Percentiles rank a stretch among this genome's conserved stretches.
phyloP scores from a whole-genome alignment of 35 echinoderm and acorn worm species.

The Anneissia japonica region DNA sequence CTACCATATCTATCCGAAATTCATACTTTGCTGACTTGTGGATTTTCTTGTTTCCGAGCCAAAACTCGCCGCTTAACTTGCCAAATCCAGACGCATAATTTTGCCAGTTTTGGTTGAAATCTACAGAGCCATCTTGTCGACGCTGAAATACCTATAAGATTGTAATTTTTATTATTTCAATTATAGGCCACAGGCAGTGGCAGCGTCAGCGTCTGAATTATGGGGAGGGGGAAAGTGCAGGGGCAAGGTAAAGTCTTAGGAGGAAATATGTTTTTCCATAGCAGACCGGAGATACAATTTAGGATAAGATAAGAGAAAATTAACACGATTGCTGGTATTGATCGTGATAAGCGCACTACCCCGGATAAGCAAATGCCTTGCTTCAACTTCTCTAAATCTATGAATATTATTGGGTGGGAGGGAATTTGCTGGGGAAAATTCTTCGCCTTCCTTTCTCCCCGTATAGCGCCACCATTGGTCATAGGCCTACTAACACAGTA shows the following conservation, averaged over 20 bases:
- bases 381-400: no score
- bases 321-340: neutral
- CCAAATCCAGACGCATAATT: slow-evolving; percentile 2
- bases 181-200: neutral
- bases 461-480: no score
- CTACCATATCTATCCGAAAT: neutral
- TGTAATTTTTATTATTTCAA: neutral
- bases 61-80: neutral
- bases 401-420: no score
- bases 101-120: slow-evolving; percentile 6
- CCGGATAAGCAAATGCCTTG: no score
- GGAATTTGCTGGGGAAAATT: no score
- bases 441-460: no score
- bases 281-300: neutral
- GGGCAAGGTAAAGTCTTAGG: neutral
- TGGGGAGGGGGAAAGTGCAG: neutral
- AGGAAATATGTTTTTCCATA: neutral
- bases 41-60: slow-evolving; percentile 9
- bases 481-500: no score
- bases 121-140: slow-evolving; percentile 8
- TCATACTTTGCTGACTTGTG: neutral
- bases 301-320: neutral
- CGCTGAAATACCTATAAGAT: slow-evolving; percentile 2
- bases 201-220: neutral
- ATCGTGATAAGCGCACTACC: no score